Base-by-base conservation (phyloP, 2,113 vertebrate genomes). In the Leucopsar rothschildi region DNA sequence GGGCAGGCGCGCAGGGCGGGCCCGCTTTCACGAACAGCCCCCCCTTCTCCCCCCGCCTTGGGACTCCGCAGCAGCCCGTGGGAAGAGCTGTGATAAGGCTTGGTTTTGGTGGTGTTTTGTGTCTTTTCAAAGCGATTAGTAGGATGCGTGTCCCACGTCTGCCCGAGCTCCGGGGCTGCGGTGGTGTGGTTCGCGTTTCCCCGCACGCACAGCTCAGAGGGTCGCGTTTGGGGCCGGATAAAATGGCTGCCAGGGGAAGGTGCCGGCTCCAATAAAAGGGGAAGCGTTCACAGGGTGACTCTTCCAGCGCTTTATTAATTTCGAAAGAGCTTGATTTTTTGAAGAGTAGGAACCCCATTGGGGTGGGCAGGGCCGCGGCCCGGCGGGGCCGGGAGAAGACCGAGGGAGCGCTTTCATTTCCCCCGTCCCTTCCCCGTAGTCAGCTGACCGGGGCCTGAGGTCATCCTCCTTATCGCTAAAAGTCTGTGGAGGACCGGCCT, bases 21-120 rank as follows among this genome's bases (percentile, higher is more conserved):
- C 27, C 11, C 2, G 15, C 27, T 11, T 1, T 2, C 10, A 1
- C 3, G 13, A 29, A 3, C 10, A 0, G n/a, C 27, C 2, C 12
- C 17, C 17, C 3, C 39, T 39, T 39, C 5, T 13, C 6, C 2
- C 7, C n/a, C 9, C 20, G 20, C 24, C 14, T 19, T 12, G 10
- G 17, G 3, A 2, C 5, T 0, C 6, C 21, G 3, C 23, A 2
- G 9, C 11, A 7, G 40, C 31, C 12, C 5, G 28, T 27, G 27
- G 49, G 13, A 3, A 2, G 4, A 5, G 40, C 33, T 22, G 21
- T 9, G 4, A 0, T 12, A 10, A 1, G 33, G 15, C 21, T 31
- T 11, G 10, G 0, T 7, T 27, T 18, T 9, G 10, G 5, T 6
- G 11, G 0, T 6, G 49, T 3, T n/a, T 16, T 6, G 5, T 10